A percentile compares a stretch with the other conserved stretches of the same genome.
Evolutionary conservation across 2,113 vertebrate genomes (phyloP).

Genomic region (Stigmatopora nigra): DNA sequence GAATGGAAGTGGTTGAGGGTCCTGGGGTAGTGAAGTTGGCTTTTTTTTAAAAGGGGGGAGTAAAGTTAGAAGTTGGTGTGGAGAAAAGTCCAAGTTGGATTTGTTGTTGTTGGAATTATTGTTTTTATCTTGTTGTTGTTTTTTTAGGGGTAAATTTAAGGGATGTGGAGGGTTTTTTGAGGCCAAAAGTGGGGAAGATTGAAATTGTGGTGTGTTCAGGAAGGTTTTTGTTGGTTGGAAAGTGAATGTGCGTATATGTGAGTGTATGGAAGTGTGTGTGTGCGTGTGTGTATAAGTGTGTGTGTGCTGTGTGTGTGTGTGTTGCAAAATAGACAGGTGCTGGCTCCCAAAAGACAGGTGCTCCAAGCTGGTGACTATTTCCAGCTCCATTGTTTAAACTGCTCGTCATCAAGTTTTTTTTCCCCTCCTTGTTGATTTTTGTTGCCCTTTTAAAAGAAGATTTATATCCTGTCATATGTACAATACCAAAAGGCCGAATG

Average conservation of each 20-base stretch:
- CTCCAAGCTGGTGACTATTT: conserved; percentile 61
- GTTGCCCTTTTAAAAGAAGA: conserved; percentile 14
- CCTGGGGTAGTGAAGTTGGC: too few species aligned
- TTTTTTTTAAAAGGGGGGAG: too few species aligned
- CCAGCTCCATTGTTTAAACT: conserved; percentile 59
- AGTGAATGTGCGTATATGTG: background rate
- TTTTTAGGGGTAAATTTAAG: too few species aligned
- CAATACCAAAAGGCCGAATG: conserved; percentile 22
- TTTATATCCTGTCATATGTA: conserved; percentile 36
- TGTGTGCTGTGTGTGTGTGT: conserved; percentile 54
- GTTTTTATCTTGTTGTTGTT: too few species aligned
- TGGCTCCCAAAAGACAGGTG: conserved; percentile 81
- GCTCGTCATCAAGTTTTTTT: conserved; percentile 40
- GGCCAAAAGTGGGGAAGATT: background rate
- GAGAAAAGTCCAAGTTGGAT: too few species aligned
- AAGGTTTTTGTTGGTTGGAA: background rate
- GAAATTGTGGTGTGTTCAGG: background rate
- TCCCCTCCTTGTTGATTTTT: background rate
- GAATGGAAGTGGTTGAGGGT: too few species aligned
- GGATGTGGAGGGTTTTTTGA: too few species aligned
- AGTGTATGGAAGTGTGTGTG: conserved; percentile 1
- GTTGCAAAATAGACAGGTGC: conserved; percentile 77
- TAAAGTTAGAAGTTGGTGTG: too few species aligned
- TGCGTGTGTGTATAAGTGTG: conserved; percentile 25
- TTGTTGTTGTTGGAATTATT: too few species aligned